Evolutionary conservation across 1,140 invertebrate genomes (phyloP), one percentile per base, ranked within the genome.

Genomic region (Psix sp.): DNA sequence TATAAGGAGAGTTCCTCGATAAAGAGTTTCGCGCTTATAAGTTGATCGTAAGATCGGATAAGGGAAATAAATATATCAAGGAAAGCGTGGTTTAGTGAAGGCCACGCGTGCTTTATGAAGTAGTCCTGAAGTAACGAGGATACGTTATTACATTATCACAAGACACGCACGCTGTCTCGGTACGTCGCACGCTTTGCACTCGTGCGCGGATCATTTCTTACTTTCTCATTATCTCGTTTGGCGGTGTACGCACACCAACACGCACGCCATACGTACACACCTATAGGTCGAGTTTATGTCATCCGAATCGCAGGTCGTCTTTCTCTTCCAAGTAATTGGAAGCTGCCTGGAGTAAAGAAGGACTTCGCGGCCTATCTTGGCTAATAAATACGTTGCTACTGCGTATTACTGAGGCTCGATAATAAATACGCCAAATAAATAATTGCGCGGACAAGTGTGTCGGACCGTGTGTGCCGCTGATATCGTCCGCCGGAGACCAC

Each of bases 61-160:
- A 86, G 77, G 77, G 74, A 76, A 79, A 85, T 84, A 84, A 84
- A 83, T 81, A 84, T 82, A 76, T 68, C 63, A 66, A 51, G 63
- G 43, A 33, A 51, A 52, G 13, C 21, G 42, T 51, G 59, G 6
- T 45, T 56, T 54, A 56, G 52, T 52, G 31, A 48, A 38, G 43
- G 43, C 40, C 29, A 46, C 21, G 78, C 60, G 62, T 81, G 74
- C 78, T 84, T 84, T 84, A 84, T 82, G 81, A 82, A 86, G 83
- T 86, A 70, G 83, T 79, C 79, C 72, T 76, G 48, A 39, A 62
- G 68, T 39, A 49, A 68, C 56, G 72, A 67, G 74, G 57, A 79
- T 83, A 80, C 81, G 80, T 85, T 85, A 83, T 82, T 83, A 82
- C 82, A 84, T 81, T 83, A 85, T 83, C 82, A 72, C 72, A 36